Conservation (phyloP, 1,140 invertebrate species). For the Hyles euphorbiae region DNA sequence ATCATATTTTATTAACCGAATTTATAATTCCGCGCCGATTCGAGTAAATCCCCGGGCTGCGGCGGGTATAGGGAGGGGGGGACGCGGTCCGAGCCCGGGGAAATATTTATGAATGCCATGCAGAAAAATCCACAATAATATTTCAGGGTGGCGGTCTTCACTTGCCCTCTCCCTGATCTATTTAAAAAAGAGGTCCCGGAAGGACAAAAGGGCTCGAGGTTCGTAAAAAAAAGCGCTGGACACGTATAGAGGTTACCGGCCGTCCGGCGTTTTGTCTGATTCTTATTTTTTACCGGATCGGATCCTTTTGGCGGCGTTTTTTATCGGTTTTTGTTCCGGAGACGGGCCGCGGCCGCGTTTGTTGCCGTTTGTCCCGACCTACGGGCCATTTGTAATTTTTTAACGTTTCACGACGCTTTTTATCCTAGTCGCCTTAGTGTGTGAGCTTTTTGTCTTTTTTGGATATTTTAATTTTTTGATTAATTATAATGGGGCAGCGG, state of each 20-base stretch:
- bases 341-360: slow-evolving; percentile 34
- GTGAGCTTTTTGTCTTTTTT: slow-evolving; percentile 36
- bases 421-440: slow-evolving; percentile 30
- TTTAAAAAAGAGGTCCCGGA: slow-evolving; percentile 72
- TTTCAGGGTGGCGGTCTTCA: slow-evolving; percentile 70
- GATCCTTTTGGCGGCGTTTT: slow-evolving; percentile 61
- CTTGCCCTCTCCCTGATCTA: slow-evolving; percentile 69
- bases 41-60: slow-evolving; percentile 40
- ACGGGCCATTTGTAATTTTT: slow-evolving; percentile 58
- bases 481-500: no score
- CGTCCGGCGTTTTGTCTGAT: slow-evolving; percentile 64
- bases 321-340: slow-evolving; percentile 74
- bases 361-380: slow-evolving; percentile 26
- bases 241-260: slow-evolving; percentile 62
- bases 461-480: no score
- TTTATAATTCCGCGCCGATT: slow-evolving; percentile 72
- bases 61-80: slow-evolving; percentile 22
- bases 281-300: slow-evolving; percentile 73
- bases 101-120: slow-evolving; percentile 73
- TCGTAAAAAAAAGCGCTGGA: slow-evolving; percentile 68
- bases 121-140: slow-evolving; percentile 75
- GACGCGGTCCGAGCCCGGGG: slow-evolving; percentile 29
- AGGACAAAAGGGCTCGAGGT: slow-evolving; percentile 66
- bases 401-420: slow-evolving; percentile 8
- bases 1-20: slow-evolving; percentile 75